Base-by-base conservation (phyloP, 2,113 vertebrate genomes). In the Hyaena hyaena region DNA sequence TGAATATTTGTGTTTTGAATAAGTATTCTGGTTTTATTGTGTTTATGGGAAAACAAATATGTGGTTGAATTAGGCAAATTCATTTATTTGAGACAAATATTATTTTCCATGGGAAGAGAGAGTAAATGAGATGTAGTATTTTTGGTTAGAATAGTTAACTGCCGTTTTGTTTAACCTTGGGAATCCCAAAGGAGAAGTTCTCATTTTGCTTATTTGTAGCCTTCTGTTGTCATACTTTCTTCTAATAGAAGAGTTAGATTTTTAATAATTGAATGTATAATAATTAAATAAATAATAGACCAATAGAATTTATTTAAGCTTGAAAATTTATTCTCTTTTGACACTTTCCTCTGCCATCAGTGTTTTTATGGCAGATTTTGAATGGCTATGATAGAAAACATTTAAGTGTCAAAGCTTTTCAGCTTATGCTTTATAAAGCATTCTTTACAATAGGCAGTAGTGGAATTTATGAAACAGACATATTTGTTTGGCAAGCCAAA, bases 21-120 rank as follows among this genome's bases (percentile, higher is more conserved):
- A 91, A 84, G 61, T 90, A 39, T 94, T 90, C 82, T 88, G 48
- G 35, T 89, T 98, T 93, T 80, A 65, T 10, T 97, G 19, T 53
- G 61, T 24, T 88, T 96, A 50, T 5, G 16, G 80, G 68, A 86
- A 88, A 96, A 82, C 19, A 95, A 33, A 35, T 91, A 61, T 66
- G 17, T 92, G 4, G 10, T 53, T 94, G 53, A 97, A 82, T 96
- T 12, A 92, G 50, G 16, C 68, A 86, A 80, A 74, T 55, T 48
- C 39, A 84, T 31, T 87, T 43, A 88, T 28, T 74, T 87, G 71
- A 91, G 68, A 83, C 28, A 92, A 90, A 43, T 79, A 79, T 19
- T 74, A 19, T 76, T 80, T 84, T 95, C 65, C 50, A 4, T 86
- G 21, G 39, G 55, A 82, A 94, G 61, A 85, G n/a, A 88, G 35